phyloP scores from a whole-genome alignment of 2,888 invertebrate genomes.

The Lepas anatifera region DNA sequence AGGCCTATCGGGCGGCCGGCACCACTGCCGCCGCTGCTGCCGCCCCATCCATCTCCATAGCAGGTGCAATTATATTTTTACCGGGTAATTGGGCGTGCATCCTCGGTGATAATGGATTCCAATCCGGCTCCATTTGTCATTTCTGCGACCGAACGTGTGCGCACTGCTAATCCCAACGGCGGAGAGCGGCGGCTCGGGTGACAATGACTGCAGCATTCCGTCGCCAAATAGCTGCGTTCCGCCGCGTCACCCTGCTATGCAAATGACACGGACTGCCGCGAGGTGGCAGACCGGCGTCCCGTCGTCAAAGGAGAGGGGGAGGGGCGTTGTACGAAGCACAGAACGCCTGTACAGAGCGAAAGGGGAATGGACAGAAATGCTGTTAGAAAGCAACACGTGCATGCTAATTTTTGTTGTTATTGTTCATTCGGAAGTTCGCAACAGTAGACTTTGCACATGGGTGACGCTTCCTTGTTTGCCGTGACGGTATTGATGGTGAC shows the following conservation, averaged over 20 bases:
- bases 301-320: no score
- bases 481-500: no score
- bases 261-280: background rate
- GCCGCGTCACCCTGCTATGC: constrained; percentile 2
- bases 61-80: constrained; percentile 1
- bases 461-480: no score
- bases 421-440: no score
- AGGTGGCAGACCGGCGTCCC: no score
- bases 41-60: background rate
- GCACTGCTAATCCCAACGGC: constrained; percentile 1
- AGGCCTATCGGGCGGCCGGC: background rate
- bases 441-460: no score
- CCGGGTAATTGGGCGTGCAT: background rate
- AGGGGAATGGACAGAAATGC: background rate
- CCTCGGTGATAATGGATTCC: background rate
- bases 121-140: background rate
- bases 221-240: background rate
- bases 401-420: no score
- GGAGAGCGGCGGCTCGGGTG: background rate
- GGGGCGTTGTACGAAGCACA: no score
- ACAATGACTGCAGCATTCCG: constrained; percentile 9
- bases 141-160: background rate
- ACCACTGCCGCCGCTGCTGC: background rate
- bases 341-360: background rate
- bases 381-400: no score